These are phyloP conservation scores for Ctenosaura bakeri DNA, from an alignment of 2,797 vertebrate species.

Conservation along the genomic window DNA sequence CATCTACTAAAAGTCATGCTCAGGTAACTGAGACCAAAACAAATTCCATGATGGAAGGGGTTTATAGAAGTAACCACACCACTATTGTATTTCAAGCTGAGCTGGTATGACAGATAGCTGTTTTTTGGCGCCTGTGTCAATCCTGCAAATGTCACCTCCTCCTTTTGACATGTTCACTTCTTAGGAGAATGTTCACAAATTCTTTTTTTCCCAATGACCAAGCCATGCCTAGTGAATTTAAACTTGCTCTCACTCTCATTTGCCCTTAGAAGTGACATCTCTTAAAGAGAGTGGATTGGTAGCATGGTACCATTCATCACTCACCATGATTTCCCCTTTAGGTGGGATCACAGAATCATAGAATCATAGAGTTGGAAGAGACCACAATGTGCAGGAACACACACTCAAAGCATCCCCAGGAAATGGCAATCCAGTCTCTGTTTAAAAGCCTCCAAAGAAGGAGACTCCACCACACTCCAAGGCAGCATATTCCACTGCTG, in stretches of 20 bases:
- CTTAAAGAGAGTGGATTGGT: too few species aligned
- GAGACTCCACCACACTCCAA: too few species aligned
- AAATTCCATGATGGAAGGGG: slow-evolving; percentile 40
- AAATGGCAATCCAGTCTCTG: too few species aligned
- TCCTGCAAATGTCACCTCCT: background rate
- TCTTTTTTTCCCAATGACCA: background rate
- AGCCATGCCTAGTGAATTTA: too few species aligned
- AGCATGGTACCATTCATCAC: background rate
- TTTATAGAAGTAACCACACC: slow-evolving; percentile 45
- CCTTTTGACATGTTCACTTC: background rate
- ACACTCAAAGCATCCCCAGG: too few species aligned
- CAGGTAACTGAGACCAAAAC: slow-evolving; percentile 61
- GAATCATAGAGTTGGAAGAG: too few species aligned
- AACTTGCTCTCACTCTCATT: background rate
- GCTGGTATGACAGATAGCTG: background rate
- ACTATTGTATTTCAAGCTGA: slow-evolving; percentile 47
- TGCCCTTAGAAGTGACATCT: background rate
- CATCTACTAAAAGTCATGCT: slow-evolving; percentile 25
- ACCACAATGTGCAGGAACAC: too few species aligned
- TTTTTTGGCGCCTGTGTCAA: background rate
- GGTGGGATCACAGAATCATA: too few species aligned
- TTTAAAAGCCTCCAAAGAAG: too few species aligned
- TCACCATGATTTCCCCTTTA: background rate
- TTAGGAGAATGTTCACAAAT: background rate
- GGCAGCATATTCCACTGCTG: too few species aligned